Base-by-base conservation (phyloP, 2,888 invertebrate genomes). In the Kuschelorhynchus macadamiae region DNA sequence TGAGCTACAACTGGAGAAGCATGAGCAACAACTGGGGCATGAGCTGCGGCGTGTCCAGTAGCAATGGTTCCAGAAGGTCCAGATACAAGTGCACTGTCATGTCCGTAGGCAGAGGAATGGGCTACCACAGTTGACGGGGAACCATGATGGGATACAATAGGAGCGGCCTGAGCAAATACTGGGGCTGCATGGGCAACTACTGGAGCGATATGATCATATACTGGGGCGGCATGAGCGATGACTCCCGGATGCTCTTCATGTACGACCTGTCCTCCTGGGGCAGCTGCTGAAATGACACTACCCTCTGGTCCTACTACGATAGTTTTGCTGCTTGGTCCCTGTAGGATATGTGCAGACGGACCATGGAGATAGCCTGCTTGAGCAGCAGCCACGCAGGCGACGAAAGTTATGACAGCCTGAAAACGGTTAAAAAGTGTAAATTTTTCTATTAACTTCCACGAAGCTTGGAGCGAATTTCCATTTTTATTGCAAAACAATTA, bases 291-390 rank as follows among this genome's bases (percentile, higher is more conserved):
- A 36, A 65, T 65, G 0, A 44, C 52, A n/a, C 78, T 78, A 16
- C 78, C 78, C 41, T 79, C 78, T 16, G 76, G 75, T 18, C 78
- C 78, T 8, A 79, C 72, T 8, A 78, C 59, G 12, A 77, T 78
- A 36, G 78, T 76, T 41, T 73, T 78, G 41, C 75, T 75, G 72
- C 78, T 78, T 18, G 79, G 79, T 47, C 79, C 79, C 73, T 79
- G 77, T 8, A 79, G 8, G 50, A 67, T 63, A 20, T 66, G 25
- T 5, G 60, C 59, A 9, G 60, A 66, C 0, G 66, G 66, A 17
- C 67, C 65, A 18, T 55, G 55, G 11, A 71, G 39, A 17, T 30
- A 41, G 18, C 67, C 67, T 16, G 73, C 75, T 16, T 61, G 65
- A 25, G 64, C 64, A 9, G 56, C 30, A 8, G 65, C 67, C 47